Evolutionary conservation across 2,888 invertebrate species (phyloP).

Genomic region (Apodemia mormo): DNA sequence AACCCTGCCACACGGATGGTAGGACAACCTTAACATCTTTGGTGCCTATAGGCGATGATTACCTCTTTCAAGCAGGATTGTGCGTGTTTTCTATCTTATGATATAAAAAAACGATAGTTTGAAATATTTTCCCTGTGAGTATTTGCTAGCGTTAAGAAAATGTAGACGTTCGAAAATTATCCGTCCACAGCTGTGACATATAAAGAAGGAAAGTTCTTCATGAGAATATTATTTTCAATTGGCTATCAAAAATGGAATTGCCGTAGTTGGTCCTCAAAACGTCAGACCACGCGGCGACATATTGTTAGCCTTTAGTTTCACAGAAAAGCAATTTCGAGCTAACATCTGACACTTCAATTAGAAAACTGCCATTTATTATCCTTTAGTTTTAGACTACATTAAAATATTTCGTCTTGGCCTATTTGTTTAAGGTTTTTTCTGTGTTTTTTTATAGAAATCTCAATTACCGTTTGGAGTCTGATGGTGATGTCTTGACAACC

Average conservation of each 20-base stretch:
- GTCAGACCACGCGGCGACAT: slow-evolving; percentile 6
- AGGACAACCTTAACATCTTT: too few species aligned
- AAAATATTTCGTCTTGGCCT: too few species aligned
- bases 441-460: too few species aligned
- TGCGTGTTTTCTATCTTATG: too few species aligned
- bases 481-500: too few species aligned
- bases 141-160: not conserved
- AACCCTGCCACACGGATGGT: too few species aligned
- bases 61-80: too few species aligned
- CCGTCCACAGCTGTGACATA: not conserved
- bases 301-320: slow-evolving; percentile 12
- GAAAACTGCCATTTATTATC: not conserved
- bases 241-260: slow-evolving; percentile 16
- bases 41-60: too few species aligned
- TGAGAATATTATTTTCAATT: slow-evolving; percentile 1
- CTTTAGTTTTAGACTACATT: not conserved
- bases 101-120: too few species aligned
- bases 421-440: too few species aligned
- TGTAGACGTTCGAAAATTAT: not conserved
- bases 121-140: not conserved
- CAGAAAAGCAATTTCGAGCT: not conserved
- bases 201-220: slow-evolving; percentile 3
- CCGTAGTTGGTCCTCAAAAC: slow-evolving; percentile 2
- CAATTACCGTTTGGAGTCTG: too few species aligned
- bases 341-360: slow-evolving; percentile 10